Evolutionary conservation across 2,113 vertebrate genomes (phyloP), one percentile per base, ranked within the genome.

Genomic region (Meles meles): DNA sequence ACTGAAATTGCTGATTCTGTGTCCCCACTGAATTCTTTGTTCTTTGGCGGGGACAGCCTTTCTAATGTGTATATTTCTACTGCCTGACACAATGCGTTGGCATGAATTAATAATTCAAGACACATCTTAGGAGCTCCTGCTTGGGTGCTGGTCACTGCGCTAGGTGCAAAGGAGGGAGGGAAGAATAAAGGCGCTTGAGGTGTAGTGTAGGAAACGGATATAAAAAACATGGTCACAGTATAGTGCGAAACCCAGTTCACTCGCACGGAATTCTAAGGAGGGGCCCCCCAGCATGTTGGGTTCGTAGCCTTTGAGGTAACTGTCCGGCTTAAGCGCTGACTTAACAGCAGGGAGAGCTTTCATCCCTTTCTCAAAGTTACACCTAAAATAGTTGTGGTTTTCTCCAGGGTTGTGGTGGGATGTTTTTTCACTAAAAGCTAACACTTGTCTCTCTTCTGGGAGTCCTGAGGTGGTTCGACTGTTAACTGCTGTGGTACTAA

Each of bases 351-450:
- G 44, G 59, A 86, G 39, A 86, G 12, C 52, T 77, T 96, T 96
- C 39, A 80, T 79, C 37, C 6, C 3, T 86, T 96, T 95, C 47
- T 95, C 55, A 79, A 7, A 76, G 59, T 96, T 87, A 69, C 6
- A 63, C 25, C 52, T 81, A 74, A 91, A 87, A 67, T 91, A 77
- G 69, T 49, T 94, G 81, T 89, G 94, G 74, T 86, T 97, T 96
- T 61, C 76, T 82, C 20, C 39, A 85, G 89, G 47, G 57, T 27
- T 65, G 72, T 49, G 59, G 85, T 86, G 7, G 29, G 27, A 27
- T 88, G 23, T 85, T 83, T 71, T 93, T 91, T 67, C 31, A 49
- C 42, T n/a, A 4, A 96, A 72, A 96, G 55, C 79, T 94, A 87
- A 74, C 31, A 74, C 86, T 93, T 86, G 8, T 63, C 21, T 76